These are phyloP conservation scores for Limonius californicus DNA, from an alignment of 1,140 invertebrate species.

Conservation along the genomic window DNA sequence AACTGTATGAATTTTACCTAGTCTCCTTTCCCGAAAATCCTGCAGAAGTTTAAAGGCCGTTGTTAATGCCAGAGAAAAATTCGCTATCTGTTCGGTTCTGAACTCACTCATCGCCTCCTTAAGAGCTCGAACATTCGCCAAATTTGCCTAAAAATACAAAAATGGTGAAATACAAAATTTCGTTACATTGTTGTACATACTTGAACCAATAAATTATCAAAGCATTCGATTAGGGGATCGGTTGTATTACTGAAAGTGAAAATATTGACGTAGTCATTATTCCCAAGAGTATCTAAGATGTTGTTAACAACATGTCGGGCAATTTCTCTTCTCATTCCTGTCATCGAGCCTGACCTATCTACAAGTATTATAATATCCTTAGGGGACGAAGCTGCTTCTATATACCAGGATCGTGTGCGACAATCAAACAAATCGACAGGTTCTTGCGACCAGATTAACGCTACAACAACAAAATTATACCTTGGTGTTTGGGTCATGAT, in stretches of 20 bases:
- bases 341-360: conserved; percentile 91
- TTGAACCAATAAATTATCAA: conserved; percentile 71
- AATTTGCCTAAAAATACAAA: conserved; percentile 70
- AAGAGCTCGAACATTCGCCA: conserved; percentile 81
- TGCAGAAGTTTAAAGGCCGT: conserved; percentile 79
- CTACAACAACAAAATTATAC: too few relatives aligned
- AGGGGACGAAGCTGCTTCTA: conserved; percentile 85
- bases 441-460: conserved; percentile 46
- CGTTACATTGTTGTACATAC: too few relatives aligned
- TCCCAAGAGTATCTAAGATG: conserved; percentile 86
- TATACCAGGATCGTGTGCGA: conserved; percentile 82
- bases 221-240: conserved; percentile 80
- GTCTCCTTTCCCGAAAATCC: conserved; percentile 32
- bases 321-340: conserved; percentile 79
- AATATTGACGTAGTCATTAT: conserved; percentile 93
- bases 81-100: conserved; percentile 85
- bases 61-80: conserved; percentile 87
- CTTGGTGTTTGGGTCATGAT: too few relatives aligned
- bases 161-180: too few relatives aligned
- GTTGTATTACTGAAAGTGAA: conserved; percentile 59
- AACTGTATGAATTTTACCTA: too few relatives aligned
- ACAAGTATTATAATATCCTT: conserved; percentile 89
- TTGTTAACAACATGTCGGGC: conserved; percentile 82
- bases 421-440: conserved; percentile 74
- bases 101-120: conserved; percentile 75